Conservation (phyloP, 2,888 invertebrate genomes). For the Ferdinandea cuprea region DNA sequence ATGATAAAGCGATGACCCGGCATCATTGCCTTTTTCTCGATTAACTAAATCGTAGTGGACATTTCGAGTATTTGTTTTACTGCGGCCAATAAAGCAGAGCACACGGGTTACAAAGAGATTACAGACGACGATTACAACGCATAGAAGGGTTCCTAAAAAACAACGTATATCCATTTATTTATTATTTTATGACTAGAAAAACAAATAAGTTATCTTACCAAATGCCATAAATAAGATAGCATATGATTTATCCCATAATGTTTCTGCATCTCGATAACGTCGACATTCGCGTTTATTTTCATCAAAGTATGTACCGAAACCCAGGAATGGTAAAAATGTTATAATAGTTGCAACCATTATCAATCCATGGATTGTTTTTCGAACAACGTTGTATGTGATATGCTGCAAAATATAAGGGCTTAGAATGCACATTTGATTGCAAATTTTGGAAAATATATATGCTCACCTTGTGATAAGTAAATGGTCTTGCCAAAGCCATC, state of each 20-base stretch:
- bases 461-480: slow-evolving; percentile 92
- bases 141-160: slow-evolving; percentile 87
- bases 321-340: slow-evolving; percentile 90
- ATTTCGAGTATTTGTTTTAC: slow-evolving; percentile 80
- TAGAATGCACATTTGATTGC: slow-evolving; percentile 33
- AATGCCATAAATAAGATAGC: slow-evolving; percentile 90
- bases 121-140: slow-evolving; percentile 90
- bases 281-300: slow-evolving; percentile 84
- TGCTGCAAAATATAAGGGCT: slow-evolving; percentile 85
- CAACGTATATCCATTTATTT: slow-evolving; percentile 43
- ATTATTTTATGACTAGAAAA: background rate
- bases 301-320: slow-evolving; percentile 89
- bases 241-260: slow-evolving; percentile 87
- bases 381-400: slow-evolving; percentile 91
- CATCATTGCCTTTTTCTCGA: slow-evolving; percentile 78
- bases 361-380: slow-evolving; percentile 87
- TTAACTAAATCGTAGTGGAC: slow-evolving; percentile 80
- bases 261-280: slow-evolving; percentile 89
- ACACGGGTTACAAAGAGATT: slow-evolving; percentile 92
- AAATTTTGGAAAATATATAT: background rate
- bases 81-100: slow-evolving; percentile 84
- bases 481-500: slow-evolving; percentile 93
- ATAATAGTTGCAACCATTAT: slow-evolving; percentile 88
- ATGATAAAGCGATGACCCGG: slow-evolving; percentile 78
- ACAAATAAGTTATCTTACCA: slow-evolving; percentile 84